These are phyloP conservation scores for Gallinago media DNA, from an alignment of 2,113 vertebrate genomes.

Conservation along the genomic window DNA sequence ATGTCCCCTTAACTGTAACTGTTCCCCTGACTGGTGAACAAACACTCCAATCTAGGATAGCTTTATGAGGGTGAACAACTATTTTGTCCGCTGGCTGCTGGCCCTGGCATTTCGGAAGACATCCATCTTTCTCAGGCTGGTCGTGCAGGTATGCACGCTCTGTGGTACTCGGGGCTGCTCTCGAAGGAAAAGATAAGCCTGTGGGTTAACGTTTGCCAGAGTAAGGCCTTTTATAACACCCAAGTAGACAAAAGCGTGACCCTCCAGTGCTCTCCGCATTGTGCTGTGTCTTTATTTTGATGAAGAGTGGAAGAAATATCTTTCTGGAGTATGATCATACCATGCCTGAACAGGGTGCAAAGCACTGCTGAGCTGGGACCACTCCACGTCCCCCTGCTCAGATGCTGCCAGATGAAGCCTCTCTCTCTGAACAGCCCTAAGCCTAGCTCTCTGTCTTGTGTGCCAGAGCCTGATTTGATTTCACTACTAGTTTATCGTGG, in stretches of 20 bases:
- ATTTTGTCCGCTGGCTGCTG: neutral
- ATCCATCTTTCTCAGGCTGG: neutral
- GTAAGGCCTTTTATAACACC: neutral
- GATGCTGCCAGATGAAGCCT: too few species aligned
- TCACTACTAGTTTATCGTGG: too few species aligned
- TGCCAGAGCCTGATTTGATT: too few species aligned
- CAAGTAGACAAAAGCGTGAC: neutral
- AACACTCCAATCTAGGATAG: neutral
- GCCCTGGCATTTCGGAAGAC: neutral
- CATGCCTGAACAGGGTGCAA: neutral
- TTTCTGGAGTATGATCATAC: neutral
- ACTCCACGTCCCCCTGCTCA: too few species aligned
- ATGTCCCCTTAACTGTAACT: neutral
- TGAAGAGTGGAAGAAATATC: neutral
- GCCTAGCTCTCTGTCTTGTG: too few species aligned
- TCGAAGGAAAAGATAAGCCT: neutral
- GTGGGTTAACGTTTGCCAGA: neutral
- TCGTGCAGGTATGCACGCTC: rapidly evolving
- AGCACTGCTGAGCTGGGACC: neutral
- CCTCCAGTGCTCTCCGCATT: neutral
- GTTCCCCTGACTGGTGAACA: neutral
- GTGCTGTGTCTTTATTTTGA: neutral
- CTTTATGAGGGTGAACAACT: neutral
- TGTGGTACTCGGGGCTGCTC: neutral
- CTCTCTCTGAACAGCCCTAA: too few species aligned